phyloP scores from a whole-genome alignment of 2,113 vertebrate genomes.

The Pelvicachromis taeniatus region DNA sequence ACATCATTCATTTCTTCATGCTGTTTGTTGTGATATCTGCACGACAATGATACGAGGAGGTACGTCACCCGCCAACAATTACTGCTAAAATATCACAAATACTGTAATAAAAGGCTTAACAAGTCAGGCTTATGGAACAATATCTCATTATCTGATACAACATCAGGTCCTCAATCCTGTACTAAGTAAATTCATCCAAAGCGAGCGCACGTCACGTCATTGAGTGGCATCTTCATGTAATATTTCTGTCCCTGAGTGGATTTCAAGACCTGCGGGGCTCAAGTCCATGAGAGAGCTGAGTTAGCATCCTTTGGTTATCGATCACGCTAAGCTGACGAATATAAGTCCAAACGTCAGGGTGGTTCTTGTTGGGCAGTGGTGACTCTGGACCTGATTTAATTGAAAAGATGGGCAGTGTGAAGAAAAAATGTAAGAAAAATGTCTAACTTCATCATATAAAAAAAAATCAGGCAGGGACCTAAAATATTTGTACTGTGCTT shows the following conservation, averaged over 20 bases:
- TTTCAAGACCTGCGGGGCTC: constrained; percentile 90
- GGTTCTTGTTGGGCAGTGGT: constrained; percentile 87
- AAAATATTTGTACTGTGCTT: neutral
- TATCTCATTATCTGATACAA: constrained; percentile 20
- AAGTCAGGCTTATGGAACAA: constrained; percentile 34
- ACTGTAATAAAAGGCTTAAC: constrained; percentile 32
- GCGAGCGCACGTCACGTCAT: constrained; percentile 39
- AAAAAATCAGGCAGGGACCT: neutral
- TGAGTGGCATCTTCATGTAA: constrained; percentile 65
- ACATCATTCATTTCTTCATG: neutral
- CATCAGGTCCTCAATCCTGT: constrained; percentile 19
- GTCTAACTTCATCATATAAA: neutral
- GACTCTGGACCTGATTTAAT: constrained; percentile 82
- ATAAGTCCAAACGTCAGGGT: constrained; percentile 89
- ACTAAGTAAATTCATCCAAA: neutral
- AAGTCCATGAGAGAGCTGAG: constrained; percentile 92
- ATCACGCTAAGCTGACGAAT: constrained; percentile 94
- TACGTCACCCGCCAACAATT: constrained; percentile 17
- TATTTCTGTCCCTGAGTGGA: constrained; percentile 40
- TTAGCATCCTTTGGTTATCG: constrained; percentile 97
- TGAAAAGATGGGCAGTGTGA: neutral
- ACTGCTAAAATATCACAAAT: constrained; percentile 38
- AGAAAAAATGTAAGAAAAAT: neutral
- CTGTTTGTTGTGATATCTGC: constrained; percentile 22
- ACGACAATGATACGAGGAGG: constrained; percentile 42